phyloP scores from a whole-genome alignment of 2,113 vertebrate species.

The Smithornis capensis region DNA sequence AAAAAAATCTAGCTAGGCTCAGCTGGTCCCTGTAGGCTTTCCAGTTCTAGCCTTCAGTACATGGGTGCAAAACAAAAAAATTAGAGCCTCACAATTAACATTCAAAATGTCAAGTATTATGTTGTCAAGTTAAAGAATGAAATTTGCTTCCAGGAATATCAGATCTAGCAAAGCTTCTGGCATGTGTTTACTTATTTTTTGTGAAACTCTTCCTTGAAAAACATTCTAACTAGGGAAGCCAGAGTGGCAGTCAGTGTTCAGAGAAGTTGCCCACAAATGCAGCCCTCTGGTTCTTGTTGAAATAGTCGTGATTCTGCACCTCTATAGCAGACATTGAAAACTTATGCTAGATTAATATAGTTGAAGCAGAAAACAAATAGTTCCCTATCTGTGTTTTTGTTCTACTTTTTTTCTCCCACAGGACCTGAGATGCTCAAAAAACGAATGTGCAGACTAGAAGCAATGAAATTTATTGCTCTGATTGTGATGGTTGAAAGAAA shows the following conservation, averaged over 20 bases:
- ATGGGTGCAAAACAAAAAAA: background rate
- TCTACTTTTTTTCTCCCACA: background rate
- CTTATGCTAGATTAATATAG: background rate
- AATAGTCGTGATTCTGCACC: background rate
- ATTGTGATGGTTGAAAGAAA: background rate
- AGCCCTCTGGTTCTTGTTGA: background rate
- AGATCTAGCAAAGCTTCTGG: background rate
- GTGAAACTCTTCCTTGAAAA: background rate
- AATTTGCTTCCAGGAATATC: background rate
- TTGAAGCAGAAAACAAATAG: background rate
- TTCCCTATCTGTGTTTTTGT: background rate
- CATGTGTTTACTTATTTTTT: background rate
- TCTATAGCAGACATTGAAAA: background rate
- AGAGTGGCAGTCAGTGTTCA: background rate
- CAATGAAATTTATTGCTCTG: background rate
- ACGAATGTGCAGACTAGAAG: background rate
- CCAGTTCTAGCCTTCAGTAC: background rate
- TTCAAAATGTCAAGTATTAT: background rate
- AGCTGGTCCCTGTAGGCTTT: conserved; percentile 1
- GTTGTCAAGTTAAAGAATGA: background rate
- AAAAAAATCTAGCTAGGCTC: conserved; percentile 40
- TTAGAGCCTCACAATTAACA: background rate
- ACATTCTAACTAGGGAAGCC: background rate
- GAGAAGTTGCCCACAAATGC: background rate
- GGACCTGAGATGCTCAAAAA: background rate